These are phyloP conservation scores for Microdon myrmicae DNA, from an alignment of 2,888 invertebrate genomes.

Conservation along the genomic window DNA sequence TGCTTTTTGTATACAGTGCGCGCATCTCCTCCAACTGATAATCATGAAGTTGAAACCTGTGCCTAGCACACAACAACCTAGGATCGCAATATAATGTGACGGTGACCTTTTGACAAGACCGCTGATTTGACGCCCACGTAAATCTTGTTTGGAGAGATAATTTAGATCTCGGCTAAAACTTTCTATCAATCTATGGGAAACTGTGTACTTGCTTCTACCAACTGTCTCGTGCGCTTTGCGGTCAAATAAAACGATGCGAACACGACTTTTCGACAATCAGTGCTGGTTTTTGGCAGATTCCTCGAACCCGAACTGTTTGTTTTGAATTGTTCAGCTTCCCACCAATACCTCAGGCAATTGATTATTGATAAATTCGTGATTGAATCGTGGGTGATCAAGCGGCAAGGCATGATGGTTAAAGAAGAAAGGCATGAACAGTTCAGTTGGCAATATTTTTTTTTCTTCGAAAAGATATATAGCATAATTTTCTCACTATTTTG, in stretches of 20 bases:
- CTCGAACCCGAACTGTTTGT: slow-evolving; percentile 21
- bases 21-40: slow-evolving; percentile 12
- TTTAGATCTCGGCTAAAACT: slow-evolving; percentile 49
- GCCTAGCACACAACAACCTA: slow-evolving; percentile 16
- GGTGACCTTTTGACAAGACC: slow-evolving; percentile 52
- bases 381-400: too few relatives aligned
- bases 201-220: background rate
- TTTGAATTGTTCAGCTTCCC: too few relatives aligned
- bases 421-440: too few relatives aligned
- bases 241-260: slow-evolving; percentile 32
- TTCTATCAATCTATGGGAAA: slow-evolving; percentile 43
- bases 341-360: too few relatives aligned
- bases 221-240: background rate
- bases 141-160: slow-evolving; percentile 49
- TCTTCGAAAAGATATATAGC: too few relatives aligned
- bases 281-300: slow-evolving; percentile 23
- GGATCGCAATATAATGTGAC: slow-evolving; percentile 46
- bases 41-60: slow-evolving; percentile 18
- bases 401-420: too few relatives aligned
- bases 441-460: too few relatives aligned
- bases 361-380: too few relatives aligned
- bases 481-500: too few relatives aligned
- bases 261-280: slow-evolving; percentile 45
- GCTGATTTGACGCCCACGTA: slow-evolving; percentile 51
- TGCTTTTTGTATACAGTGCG: slow-evolving; percentile 31